Evolutionary conservation across 2,113 vertebrate genomes (phyloP).

Genomic region (Tragelaphus scriptus): DNA sequence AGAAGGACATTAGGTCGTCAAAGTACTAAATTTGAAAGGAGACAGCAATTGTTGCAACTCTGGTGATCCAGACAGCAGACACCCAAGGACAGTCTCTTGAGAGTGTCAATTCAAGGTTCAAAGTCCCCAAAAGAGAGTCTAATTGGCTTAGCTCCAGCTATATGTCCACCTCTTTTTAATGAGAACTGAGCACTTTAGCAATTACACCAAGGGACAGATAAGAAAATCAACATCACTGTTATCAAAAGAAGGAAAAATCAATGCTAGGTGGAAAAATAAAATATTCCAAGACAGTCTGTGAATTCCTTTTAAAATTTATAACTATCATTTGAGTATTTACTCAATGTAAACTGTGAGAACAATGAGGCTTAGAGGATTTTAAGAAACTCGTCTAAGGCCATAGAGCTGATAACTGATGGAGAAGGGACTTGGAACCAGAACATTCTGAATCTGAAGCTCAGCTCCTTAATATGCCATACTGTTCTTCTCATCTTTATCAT

Average conservation of each 20-base stretch:
- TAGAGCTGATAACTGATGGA: neutral
- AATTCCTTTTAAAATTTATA: neutral
- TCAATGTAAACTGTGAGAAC: neutral
- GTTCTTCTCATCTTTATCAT: neutral
- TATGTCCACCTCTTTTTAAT: neutral
- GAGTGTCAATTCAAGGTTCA: neutral
- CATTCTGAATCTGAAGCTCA: neutral
- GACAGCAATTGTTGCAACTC: neutral
- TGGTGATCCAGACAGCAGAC: neutral
- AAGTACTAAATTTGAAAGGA: neutral
- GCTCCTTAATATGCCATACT: neutral
- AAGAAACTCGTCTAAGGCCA: neutral
- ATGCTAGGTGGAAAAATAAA: neutral
- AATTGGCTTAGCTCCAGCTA: neutral
- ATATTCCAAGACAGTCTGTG: neutral
- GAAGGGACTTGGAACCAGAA: neutral
- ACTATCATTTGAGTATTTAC: neutral
- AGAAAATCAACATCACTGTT: neutral
- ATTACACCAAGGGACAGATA: neutral
- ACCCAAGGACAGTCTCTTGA: neutral
- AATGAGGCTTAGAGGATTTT: neutral
- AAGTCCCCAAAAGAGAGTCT: neutral
- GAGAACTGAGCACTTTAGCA: neutral
- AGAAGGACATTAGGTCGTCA: neutral
- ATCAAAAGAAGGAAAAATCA: neutral